These are phyloP conservation scores for Eubasilissa regina DNA, from an alignment of 1,140 invertebrate genomes.

Conservation along the genomic window DNA sequence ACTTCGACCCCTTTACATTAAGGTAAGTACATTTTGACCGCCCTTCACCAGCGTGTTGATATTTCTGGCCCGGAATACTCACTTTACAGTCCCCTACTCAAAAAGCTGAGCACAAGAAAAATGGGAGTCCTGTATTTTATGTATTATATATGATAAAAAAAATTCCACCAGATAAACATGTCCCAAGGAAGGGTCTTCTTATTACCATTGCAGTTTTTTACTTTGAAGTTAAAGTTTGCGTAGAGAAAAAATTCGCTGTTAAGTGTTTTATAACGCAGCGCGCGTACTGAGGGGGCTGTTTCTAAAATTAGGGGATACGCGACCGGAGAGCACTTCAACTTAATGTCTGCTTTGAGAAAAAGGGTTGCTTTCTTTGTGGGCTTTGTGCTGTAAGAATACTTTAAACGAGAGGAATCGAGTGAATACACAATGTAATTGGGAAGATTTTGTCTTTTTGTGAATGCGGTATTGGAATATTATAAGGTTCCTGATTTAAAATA, in stretches of 20 bases:
- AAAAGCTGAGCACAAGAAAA: constrained; percentile 51
- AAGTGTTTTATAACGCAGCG: constrained; percentile 45
- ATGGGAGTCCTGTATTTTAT: constrained; percentile 57
- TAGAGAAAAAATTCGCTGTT: constrained; percentile 22
- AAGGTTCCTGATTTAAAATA: too few relatives aligned
- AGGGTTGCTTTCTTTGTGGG: constrained; percentile 39
- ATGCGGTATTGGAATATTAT: too few relatives aligned
- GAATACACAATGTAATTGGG: constrained; percentile 38
- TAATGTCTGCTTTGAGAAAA: constrained; percentile 50
- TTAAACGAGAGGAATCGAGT: constrained; percentile 31
- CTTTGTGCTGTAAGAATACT: constrained; percentile 22
- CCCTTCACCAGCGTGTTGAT: constrained; percentile 14
- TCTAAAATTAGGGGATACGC: constrained; percentile 43
- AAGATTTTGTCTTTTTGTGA: not conserved
- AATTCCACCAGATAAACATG: constrained; percentile 55
- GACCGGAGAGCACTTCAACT: constrained; percentile 41
- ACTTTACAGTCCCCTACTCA: constrained; percentile 22
- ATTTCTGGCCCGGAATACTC: constrained; percentile 16
- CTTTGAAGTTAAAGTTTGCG: constrained; percentile 53
- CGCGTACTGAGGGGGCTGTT: constrained; percentile 38
- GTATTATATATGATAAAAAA: constrained; percentile 55
- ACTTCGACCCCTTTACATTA: constrained; percentile 24
- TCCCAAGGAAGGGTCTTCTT: constrained; percentile 44
- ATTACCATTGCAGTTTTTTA: constrained; percentile 59
- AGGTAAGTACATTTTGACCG: constrained; percentile 30